Evolutionary conservation across 2,888 invertebrate species (phyloP).

Genomic region (Pseudococcus viburni): DNA sequence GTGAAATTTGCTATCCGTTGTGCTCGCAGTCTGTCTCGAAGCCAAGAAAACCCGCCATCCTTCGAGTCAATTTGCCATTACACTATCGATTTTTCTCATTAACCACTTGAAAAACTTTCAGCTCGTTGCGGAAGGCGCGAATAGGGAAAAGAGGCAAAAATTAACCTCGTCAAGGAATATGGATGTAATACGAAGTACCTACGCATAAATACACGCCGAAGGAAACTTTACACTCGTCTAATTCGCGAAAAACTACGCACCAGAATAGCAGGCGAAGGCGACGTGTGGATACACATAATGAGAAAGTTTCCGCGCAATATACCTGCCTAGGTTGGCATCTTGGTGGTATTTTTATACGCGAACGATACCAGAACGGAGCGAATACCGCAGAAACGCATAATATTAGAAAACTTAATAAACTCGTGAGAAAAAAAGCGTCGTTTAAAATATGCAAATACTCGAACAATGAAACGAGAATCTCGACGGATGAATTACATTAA

Average conservation of each 20-base stretch:
- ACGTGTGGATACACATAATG: neutral
- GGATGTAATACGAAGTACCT: neutral
- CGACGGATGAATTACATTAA: neutral
- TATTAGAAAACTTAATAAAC: slow-evolving; percentile 33
- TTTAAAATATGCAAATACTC: slow-evolving; percentile 6
- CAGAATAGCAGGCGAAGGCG: neutral
- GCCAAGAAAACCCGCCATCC: neutral
- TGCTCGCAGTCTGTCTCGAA: neutral
- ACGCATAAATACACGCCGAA: neutral
- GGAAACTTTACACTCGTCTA: neutral
- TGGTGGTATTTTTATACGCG: neutral
- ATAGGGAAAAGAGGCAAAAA: neutral
- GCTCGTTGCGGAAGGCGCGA: neutral
- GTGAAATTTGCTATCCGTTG: neutral
- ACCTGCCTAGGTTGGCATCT: neutral
- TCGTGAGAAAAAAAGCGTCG: slow-evolving; percentile 12
- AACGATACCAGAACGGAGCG: neutral
- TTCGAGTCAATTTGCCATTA: neutral
- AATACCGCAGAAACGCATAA: neutral
- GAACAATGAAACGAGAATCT: neutral
- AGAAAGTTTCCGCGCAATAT: slow-evolving; percentile 10
- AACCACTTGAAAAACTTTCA: slow-evolving; percentile 17
- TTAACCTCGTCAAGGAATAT: neutral
- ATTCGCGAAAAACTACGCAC: neutral
- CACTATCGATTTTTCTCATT: slow-evolving; percentile 18